Base-by-base conservation (phyloP, 2,888 invertebrate species). In the Scaptomyza parva region DNA sequence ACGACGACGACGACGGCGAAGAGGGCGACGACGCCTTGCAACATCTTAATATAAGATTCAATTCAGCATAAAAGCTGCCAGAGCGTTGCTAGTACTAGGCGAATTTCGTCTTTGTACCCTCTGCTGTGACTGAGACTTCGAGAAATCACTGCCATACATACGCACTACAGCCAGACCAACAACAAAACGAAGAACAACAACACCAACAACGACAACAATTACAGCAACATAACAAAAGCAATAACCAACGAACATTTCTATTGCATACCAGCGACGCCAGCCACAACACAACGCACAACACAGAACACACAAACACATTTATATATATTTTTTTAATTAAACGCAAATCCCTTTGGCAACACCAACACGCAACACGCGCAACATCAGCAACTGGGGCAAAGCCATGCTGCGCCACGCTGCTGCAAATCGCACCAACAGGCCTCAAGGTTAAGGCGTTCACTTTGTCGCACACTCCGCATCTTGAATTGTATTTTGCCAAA, bases 31-130 rank as follows among this genome's bases (percentile, higher is more conserved):
- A 47, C 55, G 78, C 64, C 86, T 74, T 86, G 78, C 84, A 86
- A 62, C 81, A 78, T 86, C 82, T 86, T 78, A 86, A 86, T 83
- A 83, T 81, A 86, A 84, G 82, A 83, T 81, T 84, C 86, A 77
- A 86, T 82, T 81, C 84, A 60, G 53, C 71, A 70, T 73, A 70
- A 85, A 79, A 67, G 65, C 60, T 33, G 41, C 51, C 43, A 17
- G 37, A 37, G 37, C 41, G 53, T 24, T 48, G 30, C 37, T 40
- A 41, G 37, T 33, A 60, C 76, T 66, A 40, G 57, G 59, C 53
- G 53, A 74, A 76, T 63, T 70, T 65, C 67, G 50, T 67, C 63
- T 65, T 82, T 69, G 68, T 77, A 61, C 39, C 51, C 43, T 18
- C 62, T 53, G 61, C 24, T 33, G 52, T n/a, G 18, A n/a, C n/a